A percentile compares a stretch with the other conserved stretches of the same genome.
These are phyloP conservation scores for Chionis minor DNA, from an alignment of 2,113 vertebrate species.

Conservation along the genomic window DNA sequence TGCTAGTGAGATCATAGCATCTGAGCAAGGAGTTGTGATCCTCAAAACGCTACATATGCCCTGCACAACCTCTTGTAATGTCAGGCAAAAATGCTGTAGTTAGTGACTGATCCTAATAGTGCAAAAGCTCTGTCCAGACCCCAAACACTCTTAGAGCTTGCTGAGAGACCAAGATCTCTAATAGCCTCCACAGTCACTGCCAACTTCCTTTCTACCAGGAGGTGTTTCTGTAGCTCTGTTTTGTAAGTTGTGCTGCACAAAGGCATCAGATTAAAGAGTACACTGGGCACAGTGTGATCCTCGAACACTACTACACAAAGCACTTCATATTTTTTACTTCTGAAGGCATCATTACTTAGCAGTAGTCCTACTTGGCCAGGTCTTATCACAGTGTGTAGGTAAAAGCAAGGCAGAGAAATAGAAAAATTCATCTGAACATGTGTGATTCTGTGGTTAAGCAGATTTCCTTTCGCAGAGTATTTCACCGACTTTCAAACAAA, in stretches of 20 bases:
- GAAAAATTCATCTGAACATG: neutral
- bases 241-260: neutral
- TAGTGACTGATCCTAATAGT: neutral
- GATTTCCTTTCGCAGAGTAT: neutral
- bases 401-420: neutral
- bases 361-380: neutral
- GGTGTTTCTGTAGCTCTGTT: neutral
- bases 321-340: neutral
- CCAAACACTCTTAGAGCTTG: neutral
- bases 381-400: neutral
- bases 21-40: neutral
- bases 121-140: neutral
- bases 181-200: neutral
- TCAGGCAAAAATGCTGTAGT: neutral
- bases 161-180: neutral
- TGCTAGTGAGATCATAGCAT: neutral
- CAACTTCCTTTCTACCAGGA: neutral
- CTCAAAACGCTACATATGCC: rapidly evolving
- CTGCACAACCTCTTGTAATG: neutral
- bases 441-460: neutral
- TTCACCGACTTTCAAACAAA: neutral
- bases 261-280: neutral
- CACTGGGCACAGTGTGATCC: neutral
- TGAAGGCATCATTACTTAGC: neutral
- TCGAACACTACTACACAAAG: neutral